phyloP scores from a whole-genome alignment of 2,113 vertebrate species.

The Tor tambroides region DNA sequence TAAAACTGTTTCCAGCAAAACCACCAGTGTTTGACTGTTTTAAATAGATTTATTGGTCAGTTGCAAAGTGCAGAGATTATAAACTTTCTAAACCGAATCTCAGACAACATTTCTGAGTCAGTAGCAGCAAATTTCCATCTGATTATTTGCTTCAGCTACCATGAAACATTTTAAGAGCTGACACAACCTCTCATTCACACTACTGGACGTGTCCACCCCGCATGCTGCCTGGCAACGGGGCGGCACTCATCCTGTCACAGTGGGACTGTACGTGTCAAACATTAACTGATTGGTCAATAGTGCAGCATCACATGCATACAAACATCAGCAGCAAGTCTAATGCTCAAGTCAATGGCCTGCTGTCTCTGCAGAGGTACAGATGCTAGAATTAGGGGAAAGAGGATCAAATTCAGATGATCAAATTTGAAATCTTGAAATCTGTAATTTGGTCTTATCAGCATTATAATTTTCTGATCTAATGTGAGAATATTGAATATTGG shows the following conservation, averaged over 20 bases:
- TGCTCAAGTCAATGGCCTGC: neutral
- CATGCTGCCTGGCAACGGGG: constrained; percentile 73
- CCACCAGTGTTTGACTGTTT: neutral
- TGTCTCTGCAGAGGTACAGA: neutral
- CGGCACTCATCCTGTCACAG: constrained; percentile 52
- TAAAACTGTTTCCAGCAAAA: neutral
- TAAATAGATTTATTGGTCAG: neutral
- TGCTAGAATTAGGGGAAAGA: neutral
- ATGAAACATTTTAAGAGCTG: constrained; percentile 22
- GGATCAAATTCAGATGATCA: constrained; percentile 13
- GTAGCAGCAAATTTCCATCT: neutral
- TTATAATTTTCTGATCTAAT: neutral
- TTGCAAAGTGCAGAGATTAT: neutral
- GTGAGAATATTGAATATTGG: neutral
- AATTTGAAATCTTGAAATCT: neutral
- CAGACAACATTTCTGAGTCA: neutral
- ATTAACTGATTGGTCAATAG: constrained; percentile 71
- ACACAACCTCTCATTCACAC: neutral
- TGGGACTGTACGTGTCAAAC: constrained; percentile 65
- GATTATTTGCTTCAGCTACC: constrained; percentile 32
- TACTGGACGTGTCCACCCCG: neutral
- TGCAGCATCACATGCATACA: neutral
- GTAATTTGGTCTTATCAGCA: neutral
- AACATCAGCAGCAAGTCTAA: constrained; percentile 2
- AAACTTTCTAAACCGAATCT: neutral